These are phyloP conservation scores for Leucosticte australis DNA, from an alignment of 2,113 vertebrate species.

Conservation along the genomic window DNA sequence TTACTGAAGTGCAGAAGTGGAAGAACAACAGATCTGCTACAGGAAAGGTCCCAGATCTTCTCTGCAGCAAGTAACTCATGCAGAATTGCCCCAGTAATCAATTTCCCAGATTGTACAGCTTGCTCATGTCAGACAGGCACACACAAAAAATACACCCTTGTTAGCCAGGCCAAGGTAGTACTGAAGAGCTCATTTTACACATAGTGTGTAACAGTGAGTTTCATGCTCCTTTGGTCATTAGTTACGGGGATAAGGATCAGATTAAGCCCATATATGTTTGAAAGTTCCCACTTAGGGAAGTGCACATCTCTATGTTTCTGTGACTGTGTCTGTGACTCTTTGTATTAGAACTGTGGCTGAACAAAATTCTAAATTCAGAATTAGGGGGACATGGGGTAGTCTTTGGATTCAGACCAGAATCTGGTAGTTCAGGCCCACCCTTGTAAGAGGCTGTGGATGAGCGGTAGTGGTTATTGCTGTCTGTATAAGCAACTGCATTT, in stretches of 20 bases:
- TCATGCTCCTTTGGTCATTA: conserved; percentile 29
- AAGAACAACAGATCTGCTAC: not conserved
- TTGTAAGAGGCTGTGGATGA: not conserved
- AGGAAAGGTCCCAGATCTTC: conserved; percentile 9
- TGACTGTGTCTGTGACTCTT: not conserved
- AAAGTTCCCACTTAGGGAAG: not conserved
- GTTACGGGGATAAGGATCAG: conserved; percentile 28
- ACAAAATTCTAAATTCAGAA: not conserved
- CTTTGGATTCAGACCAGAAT: not conserved
- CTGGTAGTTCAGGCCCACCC: not conserved
- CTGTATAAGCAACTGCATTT: not conserved
- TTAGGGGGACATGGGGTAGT: not conserved
- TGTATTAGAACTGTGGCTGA: not conserved
- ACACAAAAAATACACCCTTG: not conserved
- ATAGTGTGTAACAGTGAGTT: not conserved
- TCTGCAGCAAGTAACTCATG: not conserved
- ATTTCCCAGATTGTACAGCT: not conserved
- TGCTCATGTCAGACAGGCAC: not conserved
- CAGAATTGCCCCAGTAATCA: not conserved
- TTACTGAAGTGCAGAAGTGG: conserved; percentile 14
- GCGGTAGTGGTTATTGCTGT: not conserved
- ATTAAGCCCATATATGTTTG: not conserved
- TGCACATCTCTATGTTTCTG: not conserved
- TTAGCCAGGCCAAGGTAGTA: not conserved
- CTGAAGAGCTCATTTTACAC: not conserved